phyloP scores from a whole-genome alignment of 2,888 invertebrate genomes.

The Lithosia quadra region DNA sequence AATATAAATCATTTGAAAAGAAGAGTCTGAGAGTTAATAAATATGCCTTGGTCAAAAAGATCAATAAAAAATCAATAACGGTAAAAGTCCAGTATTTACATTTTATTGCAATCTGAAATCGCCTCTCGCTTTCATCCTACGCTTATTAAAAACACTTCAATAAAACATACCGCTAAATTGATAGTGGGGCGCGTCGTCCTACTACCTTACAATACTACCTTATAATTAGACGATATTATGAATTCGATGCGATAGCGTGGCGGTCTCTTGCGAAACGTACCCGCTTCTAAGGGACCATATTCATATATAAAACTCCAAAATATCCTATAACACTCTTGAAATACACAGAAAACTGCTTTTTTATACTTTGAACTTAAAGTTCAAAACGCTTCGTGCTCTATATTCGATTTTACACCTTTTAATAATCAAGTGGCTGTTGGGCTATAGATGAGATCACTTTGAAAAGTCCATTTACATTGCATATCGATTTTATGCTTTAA shows the following conservation, averaged over 20 bases:
- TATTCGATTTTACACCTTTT: constrained; percentile 52
- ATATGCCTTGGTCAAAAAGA: neutral
- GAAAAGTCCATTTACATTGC: constrained; percentile 44
- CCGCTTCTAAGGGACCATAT: constrained; percentile 78
- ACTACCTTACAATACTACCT: constrained; percentile 71
- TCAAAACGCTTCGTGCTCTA: constrained; percentile 29
- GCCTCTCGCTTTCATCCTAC: constrained; percentile 39
- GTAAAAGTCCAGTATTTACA: no score
- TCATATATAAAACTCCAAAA: constrained; percentile 40
- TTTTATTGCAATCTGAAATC: neutral
- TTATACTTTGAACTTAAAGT: constrained; percentile 10
- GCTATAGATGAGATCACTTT: constrained; percentile 57
- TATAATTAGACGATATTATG: constrained; percentile 86
- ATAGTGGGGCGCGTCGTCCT: constrained; percentile 58
- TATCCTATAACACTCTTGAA: constrained; percentile 13
- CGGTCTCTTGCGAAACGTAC: constrained; percentile 82
- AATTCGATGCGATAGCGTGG: constrained; percentile 82
- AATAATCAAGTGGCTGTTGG: constrained; percentile 46
- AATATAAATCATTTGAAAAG: no score
- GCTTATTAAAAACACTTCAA: constrained; percentile 46
- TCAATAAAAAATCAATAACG: no score
- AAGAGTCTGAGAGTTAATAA: no score
- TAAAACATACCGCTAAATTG: constrained; percentile 55
- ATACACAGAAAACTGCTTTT: constrained; percentile 23
- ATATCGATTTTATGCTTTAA: constrained; percentile 47